Base-by-base conservation (phyloP, 2,888 invertebrate genomes). In the Rosalia funebris region DNA sequence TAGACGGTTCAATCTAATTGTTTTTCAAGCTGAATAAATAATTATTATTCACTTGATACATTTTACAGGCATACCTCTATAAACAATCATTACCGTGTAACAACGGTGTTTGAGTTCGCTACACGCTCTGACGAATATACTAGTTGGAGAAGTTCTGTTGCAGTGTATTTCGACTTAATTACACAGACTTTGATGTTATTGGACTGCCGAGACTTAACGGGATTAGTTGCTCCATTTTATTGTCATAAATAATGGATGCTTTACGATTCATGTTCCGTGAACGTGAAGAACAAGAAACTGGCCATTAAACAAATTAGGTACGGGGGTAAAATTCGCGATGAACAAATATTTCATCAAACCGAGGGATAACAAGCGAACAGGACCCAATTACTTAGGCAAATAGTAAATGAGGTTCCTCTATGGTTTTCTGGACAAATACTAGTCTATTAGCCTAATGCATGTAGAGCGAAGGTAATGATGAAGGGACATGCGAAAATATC, bases 151-250 rank as follows among this genome's bases (percentile, higher is more conserved):
- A 25, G 31, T 25, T 45, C 25, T 25, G 15, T 45, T 25, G 4
- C 9, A n/a, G 15, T 1, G 31, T 31, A 45, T 25, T 45, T 34
- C 31, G n/a, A 20, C 25, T 45, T 31, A 15, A 45, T 45, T 25
- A 45, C 12, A 45, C 45, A 25, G 31, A 45, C 31, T 45, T 31
- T 45, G 11, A 31, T 45, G 45, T 45, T 45, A 45, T 31, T 14
- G 9, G 45, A 1, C 45, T 45, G 14, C 45, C 15, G 45, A 45
- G 45, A 45, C 7, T 45, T 31, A 11, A 25, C 10, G 31, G 17
- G 31, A 45, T 31, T 45, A 42, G 9, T 42, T 17, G 19, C 17
- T 39, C 14, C 14, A 9, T 39, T 14, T 12, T 12, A 39, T 5
- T 39, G 7, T 25, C 25, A 25, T 25, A 25, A 25, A 25, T 25